Percentiles rank a stretch among this genome's conserved stretches.
Conservation (phyloP, 1,140 invertebrate species). For the Euwallacea fornicatus region DNA sequence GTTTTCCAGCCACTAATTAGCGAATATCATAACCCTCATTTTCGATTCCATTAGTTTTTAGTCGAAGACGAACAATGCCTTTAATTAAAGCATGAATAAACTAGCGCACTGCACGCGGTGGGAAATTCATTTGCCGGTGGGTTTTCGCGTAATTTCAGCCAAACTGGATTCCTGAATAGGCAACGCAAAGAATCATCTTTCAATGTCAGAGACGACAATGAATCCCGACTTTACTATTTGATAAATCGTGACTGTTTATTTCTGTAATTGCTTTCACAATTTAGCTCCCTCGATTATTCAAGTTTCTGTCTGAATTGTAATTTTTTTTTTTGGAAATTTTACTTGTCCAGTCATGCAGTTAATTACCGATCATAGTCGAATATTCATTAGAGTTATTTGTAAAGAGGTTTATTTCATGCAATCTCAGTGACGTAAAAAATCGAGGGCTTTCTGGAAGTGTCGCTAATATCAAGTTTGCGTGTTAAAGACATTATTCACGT, state of each 20-base stretch:
- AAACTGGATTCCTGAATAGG: constrained; percentile 25
- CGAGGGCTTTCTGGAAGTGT: not conserved
- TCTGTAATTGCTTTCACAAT: constrained; percentile 20
- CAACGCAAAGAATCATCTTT: constrained; percentile 25
- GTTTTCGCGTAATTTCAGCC: constrained; percentile 32
- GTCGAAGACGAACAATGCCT: constrained; percentile 20
- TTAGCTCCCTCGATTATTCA: not conserved
- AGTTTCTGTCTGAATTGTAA: not conserved
- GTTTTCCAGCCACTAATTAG: constrained; percentile 4
- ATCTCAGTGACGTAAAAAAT: not conserved
- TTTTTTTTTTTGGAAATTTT: not conserved
- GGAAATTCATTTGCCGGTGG: constrained; percentile 26
- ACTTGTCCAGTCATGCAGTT: not conserved
- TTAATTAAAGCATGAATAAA: constrained; percentile 38
- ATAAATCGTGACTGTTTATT: constrained; percentile 30
- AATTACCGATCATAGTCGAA: not conserved
- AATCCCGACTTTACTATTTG: constrained; percentile 27
- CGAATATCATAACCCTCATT: constrained; percentile 17
- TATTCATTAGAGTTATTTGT: too few relatives aligned
- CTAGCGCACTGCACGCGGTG: constrained; percentile 23
- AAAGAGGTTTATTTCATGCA: not conserved
- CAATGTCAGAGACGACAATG: constrained; percentile 32
- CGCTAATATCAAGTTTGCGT: constrained; percentile 2
- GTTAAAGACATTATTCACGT: not conserved
- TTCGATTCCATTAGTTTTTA: constrained; percentile 25